Percentiles rank a stretch among this genome's conserved stretches.
Conservation (phyloP, 2,888 invertebrate genomes). For the Nymphalis c-album region DNA sequence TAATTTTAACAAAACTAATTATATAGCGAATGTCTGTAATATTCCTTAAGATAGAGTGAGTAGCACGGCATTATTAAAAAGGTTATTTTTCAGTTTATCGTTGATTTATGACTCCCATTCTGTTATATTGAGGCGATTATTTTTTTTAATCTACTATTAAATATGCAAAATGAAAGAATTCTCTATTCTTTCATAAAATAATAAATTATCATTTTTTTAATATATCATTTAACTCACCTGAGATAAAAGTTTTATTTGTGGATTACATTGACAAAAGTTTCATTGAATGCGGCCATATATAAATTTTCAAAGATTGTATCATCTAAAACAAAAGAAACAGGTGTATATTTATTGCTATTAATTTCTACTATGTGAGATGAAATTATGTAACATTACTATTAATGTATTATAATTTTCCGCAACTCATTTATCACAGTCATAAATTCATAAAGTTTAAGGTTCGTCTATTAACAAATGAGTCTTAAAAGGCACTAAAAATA, state of each 20-base stretch:
- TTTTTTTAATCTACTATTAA: slow-evolving; percentile 4
- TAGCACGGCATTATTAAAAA: slow-evolving; percentile 18
- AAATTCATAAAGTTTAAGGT: slow-evolving; percentile 14
- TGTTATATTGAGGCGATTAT: slow-evolving; percentile 18
- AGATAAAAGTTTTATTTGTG: too few relatives aligned
- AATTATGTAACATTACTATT: background rate
- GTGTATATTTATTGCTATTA: too few relatives aligned
- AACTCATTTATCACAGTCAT: slow-evolving; percentile 2
- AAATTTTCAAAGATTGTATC: too few relatives aligned
- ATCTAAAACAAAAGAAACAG: too few relatives aligned
- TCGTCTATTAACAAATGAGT: slow-evolving; percentile 25
- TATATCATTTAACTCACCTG: too few relatives aligned
- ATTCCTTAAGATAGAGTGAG: background rate
- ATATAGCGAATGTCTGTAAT: background rate
- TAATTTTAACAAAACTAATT: background rate
- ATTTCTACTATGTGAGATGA: background rate
- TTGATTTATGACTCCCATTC: slow-evolving; percentile 12
- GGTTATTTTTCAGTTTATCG: slow-evolving; percentile 21
- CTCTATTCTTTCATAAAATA: background rate
- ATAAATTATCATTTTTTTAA: background rate
- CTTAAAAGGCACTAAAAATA: slow-evolving; percentile 31
- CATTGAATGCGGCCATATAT: too few relatives aligned
- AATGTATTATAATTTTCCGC: slow-evolving; percentile 4
- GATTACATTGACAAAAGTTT: too few relatives aligned
- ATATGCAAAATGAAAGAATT: background rate